Evolutionary conservation across 2,797 vertebrate species (phyloP), one percentile per base, ranked within the genome.

Genomic region (Sebastes taczanowskii): DNA sequence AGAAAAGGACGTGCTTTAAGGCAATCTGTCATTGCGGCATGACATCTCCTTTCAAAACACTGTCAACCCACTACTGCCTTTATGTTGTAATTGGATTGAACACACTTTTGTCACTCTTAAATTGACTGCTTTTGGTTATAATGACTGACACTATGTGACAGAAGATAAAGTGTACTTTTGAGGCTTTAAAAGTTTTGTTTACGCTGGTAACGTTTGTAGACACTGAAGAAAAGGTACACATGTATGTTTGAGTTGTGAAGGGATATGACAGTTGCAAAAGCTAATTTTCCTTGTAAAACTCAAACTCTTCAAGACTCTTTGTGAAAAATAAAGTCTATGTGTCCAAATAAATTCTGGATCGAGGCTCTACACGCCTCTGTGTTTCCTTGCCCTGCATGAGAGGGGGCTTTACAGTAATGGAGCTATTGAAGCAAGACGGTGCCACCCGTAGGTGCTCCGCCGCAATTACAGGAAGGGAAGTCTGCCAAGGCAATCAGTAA

Each of bases 271-370:
- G 78, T 79, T 88, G 59, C 35, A 81, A 69, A 82, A 75, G 55
- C 73, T 22, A 74, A 53, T 90, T 92, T 91, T 90, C 71, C 71
- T 77, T 92, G 90, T 92, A 78, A 86, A 89, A 80, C 58, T 84
- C 74, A 84, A 87, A 85, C 74, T 80, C 68, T 83, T 77, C 30
- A 81, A 88, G 81, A 72, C 69, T 84, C 46, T 88, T 81, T 89
- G 87, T 93, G 79, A 75, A 74, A 88, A 92, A 92, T 89, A 89
- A 93, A 88, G 80, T 90, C 78, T 84, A 78, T 90, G 84, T 90
- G 83, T 85, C 76, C 74, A 81, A 86, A 86, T 63, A 32, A 53
- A 72, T 65, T 58, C 70, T 84, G 38, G n/a, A 81, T 61, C 29
- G 73, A 74, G 75, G 71, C 75, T 74, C 11, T 46, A 29, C 69